Percentiles rank a stretch among this genome's conserved stretches.
Evolutionary conservation across 2,888 invertebrate genomes (phyloP).

Genomic region (Acleris emargana): DNA sequence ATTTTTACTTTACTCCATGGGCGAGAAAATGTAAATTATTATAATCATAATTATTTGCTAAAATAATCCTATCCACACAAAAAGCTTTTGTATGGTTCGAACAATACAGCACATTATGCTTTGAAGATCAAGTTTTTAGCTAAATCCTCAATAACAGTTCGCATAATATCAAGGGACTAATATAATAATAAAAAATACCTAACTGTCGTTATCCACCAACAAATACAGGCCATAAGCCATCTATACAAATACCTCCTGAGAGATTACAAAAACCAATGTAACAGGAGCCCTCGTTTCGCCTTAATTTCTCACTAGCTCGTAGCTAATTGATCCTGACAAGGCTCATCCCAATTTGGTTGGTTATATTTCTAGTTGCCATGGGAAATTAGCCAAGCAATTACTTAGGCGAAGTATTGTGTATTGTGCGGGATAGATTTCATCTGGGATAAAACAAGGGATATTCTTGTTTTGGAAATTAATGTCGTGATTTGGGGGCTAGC

Average conservation of each 20-base stretch:
- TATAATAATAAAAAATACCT: slow-evolving; percentile 15
- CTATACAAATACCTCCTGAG: slow-evolving; percentile 23
- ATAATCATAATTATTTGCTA: too few relatives aligned
- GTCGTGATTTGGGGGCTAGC: slow-evolving; percentile 13
- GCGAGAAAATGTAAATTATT: too few relatives aligned
- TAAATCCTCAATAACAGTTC: background rate
- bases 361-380: slow-evolving; percentile 36
- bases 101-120: background rate
- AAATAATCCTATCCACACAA: too few relatives aligned
- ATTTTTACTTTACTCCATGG: too few relatives aligned
- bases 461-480: slow-evolving; percentile 25
- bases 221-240: slow-evolving; percentile 22
- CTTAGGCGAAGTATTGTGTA: slow-evolving; percentile 34
- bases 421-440: slow-evolving; percentile 33
- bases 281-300: slow-evolving; percentile 6
- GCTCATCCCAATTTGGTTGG: slow-evolving; percentile 22
- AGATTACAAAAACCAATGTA: slow-evolving; percentile 20
- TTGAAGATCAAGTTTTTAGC: background rate
- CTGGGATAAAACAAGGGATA: slow-evolving; percentile 29
- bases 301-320: slow-evolving; percentile 1
- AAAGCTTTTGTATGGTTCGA: too few relatives aligned
- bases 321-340: slow-evolving; percentile 29
- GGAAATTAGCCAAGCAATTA: slow-evolving; percentile 34
- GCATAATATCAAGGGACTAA: slow-evolving; percentile 2
- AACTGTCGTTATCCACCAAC: slow-evolving; percentile 20